These are phyloP conservation scores for Eugnorisma glareosa DNA, from an alignment of 2,888 invertebrate genomes.

Conservation along the genomic window DNA sequence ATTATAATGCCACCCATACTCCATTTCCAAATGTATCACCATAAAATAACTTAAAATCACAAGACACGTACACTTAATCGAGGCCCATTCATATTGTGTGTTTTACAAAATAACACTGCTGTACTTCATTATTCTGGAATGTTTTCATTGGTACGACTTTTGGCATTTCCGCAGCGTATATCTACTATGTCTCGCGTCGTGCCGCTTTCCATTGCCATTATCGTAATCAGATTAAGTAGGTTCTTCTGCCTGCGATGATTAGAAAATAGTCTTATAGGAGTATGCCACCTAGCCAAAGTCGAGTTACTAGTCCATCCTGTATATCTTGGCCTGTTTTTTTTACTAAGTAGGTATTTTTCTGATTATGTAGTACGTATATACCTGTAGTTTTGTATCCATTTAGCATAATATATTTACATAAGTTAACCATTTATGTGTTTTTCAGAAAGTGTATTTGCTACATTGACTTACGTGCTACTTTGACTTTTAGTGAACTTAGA, in stretches of 20 bases:
- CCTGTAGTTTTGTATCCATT: conserved; percentile 25
- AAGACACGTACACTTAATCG: too few species aligned
- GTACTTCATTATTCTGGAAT: conserved; percentile 18
- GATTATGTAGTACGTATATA: background rate
- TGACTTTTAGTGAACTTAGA: conserved; percentile 22
- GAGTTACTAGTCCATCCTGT: background rate
- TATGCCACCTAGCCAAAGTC: conserved; percentile 6
- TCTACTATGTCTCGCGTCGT: conserved; percentile 7
- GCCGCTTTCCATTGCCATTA: conserved; percentile 35
- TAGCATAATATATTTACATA: background rate
- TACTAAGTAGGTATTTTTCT: conserved; percentile 3
- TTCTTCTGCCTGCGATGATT: conserved; percentile 31
- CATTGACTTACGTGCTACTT: conserved; percentile 4
- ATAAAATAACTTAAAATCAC: too few species aligned
- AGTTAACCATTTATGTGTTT: conserved; percentile 32
- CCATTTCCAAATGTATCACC: too few species aligned
- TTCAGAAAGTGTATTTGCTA: conserved; percentile 46
- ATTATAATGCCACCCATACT: background rate
- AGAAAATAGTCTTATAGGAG: conserved; percentile 25
- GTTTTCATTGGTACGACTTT: conserved; percentile 49
- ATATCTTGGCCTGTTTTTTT: conserved; percentile 1
- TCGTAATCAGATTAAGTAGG: conserved; percentile 47
- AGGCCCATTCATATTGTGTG: background rate
- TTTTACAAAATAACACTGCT: conserved; percentile 2
- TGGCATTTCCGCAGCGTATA: conserved; percentile 23